phyloP scores from a whole-genome alignment of 2,113 vertebrate genomes.

The Larimichthys polyactis region DNA sequence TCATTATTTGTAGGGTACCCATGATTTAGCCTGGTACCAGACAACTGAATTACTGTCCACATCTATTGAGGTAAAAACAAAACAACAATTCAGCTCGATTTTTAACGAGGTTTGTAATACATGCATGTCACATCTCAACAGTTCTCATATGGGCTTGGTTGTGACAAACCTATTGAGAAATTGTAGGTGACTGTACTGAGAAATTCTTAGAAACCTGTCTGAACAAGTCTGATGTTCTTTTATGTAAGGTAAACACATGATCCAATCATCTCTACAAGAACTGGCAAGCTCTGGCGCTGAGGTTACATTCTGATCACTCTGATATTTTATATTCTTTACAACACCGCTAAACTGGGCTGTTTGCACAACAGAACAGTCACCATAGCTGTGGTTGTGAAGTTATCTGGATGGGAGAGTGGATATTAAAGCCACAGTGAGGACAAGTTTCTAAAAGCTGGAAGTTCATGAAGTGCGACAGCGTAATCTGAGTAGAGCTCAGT shows the following conservation, averaged over 20 bases:
- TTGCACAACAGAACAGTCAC: background rate
- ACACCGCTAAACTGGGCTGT: background rate
- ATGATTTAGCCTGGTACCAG: background rate
- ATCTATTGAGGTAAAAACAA: background rate
- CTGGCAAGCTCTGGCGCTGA: slow-evolving; percentile 17
- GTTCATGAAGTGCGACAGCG: background rate
- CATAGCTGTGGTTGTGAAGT: background rate
- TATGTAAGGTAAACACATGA: slow-evolving; percentile 21
- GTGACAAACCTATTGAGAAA: background rate
- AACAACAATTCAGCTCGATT: background rate
- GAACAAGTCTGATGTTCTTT: slow-evolving; percentile 2
- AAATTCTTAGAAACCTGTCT: background rate
- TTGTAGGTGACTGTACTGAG: background rate
- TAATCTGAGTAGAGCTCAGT: slow-evolving; percentile 24
- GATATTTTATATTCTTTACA: background rate
- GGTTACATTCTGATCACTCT: background rate
- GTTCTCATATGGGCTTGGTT: background rate
- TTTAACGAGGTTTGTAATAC: background rate
- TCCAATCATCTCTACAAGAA: slow-evolving; percentile 25
- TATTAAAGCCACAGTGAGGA: slow-evolving; percentile 6
- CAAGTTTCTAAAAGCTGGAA: background rate
- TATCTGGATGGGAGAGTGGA: background rate
- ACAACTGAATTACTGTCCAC: background rate
- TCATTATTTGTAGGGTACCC: background rate
- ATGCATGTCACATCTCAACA: background rate